These are phyloP conservation scores for Anthoscopus minutus DNA, from an alignment of 2,113 vertebrate genomes.

Conservation along the genomic window DNA sequence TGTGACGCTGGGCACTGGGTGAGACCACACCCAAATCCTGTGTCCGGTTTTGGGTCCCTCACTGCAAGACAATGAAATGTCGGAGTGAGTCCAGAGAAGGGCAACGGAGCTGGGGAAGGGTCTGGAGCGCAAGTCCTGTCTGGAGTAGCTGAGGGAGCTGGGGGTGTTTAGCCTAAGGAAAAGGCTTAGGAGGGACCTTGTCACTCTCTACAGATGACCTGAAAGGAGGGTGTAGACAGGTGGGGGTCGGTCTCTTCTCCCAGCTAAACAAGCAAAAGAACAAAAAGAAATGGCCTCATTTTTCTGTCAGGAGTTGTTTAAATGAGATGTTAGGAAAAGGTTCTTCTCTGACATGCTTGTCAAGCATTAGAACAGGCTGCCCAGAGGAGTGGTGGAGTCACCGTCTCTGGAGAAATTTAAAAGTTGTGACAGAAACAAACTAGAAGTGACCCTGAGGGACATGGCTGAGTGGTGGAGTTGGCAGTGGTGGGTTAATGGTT, in stretches of 20 bases:
- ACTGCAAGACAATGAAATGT: neutral
- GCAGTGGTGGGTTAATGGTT: neutral
- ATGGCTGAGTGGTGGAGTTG: neutral
- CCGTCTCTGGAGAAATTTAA: neutral
- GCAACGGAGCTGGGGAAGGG: accelerated
- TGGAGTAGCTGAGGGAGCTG: neutral
- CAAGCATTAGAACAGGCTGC: neutral
- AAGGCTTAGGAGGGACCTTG: neutral
- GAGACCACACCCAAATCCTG: no score
- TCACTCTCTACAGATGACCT: neutral
- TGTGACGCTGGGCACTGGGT: neutral
- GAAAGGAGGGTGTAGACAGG: neutral
- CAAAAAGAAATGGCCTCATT: neutral
- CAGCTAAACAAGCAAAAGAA: neutral
- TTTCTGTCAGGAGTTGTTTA: neutral
- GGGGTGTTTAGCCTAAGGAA: neutral
- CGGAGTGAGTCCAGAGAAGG: accelerated
- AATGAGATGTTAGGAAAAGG: neutral
- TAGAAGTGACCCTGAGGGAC: neutral
- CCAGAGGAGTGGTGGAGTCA: neutral
- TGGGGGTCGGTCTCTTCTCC: neutral
- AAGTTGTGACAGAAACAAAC: neutral
- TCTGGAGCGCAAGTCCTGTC: neutral
- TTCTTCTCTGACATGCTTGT: neutral
- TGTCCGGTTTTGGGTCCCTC: accelerated